Conservation (phyloP, 1,140 invertebrate genomes). For the Temnothorax curvispinosus region DNA sequence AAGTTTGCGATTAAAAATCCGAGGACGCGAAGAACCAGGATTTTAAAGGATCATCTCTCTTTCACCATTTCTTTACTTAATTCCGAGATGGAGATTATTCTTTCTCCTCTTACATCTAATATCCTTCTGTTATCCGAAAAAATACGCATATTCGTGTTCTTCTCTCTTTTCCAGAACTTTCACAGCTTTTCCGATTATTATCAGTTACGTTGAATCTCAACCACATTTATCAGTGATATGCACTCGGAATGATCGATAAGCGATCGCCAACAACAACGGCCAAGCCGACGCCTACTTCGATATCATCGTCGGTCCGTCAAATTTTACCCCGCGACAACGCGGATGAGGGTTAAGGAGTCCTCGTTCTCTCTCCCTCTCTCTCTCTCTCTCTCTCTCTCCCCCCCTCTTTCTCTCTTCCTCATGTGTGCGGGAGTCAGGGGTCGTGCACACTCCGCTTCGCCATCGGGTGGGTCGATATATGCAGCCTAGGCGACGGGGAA, state of each 20-base stretch:
- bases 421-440: slow-evolving; percentile 56
- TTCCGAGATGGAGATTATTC: background rate
- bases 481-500: slow-evolving; percentile 50
- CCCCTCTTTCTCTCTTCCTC: slow-evolving; percentile 41
- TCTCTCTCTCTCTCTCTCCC: background rate
- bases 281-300: background rate
- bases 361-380: slow-evolving; percentile 44
- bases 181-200: background rate
- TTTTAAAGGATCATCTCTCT: background rate
- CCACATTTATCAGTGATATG: background rate
- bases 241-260: background rate
- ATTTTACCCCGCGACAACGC: slow-evolving; percentile 41
- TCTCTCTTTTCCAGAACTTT: no score
- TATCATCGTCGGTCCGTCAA: slow-evolving; percentile 31
- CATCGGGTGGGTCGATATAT: slow-evolving; percentile 58
- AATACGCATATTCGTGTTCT: background rate
- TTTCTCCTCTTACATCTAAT: background rate
- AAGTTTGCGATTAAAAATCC: background rate
- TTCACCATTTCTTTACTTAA: background rate
- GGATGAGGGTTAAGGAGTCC: slow-evolving; percentile 51
- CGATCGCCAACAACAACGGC: background rate
- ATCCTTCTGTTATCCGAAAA: background rate
- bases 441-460: slow-evolving; percentile 55
- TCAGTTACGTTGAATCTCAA: background rate
- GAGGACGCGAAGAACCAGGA: background rate